These are phyloP conservation scores for Agrochola lota DNA, from an alignment of 2,888 invertebrate species.

Conservation along the genomic window DNA sequence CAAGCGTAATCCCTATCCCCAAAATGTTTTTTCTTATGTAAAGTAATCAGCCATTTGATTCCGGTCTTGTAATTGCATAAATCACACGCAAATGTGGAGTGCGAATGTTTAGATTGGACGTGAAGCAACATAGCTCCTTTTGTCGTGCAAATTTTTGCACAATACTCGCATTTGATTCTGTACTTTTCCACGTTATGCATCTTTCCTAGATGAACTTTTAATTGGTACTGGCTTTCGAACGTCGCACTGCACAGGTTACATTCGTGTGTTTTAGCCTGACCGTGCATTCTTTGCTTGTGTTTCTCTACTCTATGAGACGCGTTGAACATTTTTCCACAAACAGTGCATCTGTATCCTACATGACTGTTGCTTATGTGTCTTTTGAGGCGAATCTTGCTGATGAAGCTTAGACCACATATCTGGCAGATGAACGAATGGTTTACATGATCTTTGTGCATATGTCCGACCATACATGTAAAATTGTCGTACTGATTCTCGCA, in stretches of 20 bases:
- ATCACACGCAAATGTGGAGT: slow-evolving; percentile 78
- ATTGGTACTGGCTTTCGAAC: slow-evolving; percentile 77
- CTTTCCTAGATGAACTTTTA: slow-evolving; percentile 84
- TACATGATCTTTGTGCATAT: slow-evolving; percentile 83
- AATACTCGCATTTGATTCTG: slow-evolving; percentile 80
- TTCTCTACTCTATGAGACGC: slow-evolving; percentile 74
- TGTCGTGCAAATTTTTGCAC: slow-evolving; percentile 84
- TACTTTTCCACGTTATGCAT: slow-evolving; percentile 84
- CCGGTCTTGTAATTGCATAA: slow-evolving; percentile 81
- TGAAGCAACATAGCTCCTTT: slow-evolving; percentile 90
- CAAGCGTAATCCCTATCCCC: slow-evolving; percentile 88
- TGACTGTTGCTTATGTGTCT: slow-evolving; percentile 79
- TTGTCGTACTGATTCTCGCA: slow-evolving; percentile 79
- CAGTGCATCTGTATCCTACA: slow-evolving; percentile 73
- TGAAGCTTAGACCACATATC: slow-evolving; percentile 80
- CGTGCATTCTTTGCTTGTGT: slow-evolving; percentile 80
- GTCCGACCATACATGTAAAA: slow-evolving; percentile 76
- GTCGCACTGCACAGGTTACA: slow-evolving; percentile 77
- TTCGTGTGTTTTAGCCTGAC: slow-evolving; percentile 69
- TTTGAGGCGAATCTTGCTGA: slow-evolving; percentile 76
- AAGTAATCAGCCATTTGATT: slow-evolving; percentile 80
- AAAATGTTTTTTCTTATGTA: slow-evolving; percentile 88
- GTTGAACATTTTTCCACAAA: slow-evolving; percentile 86
- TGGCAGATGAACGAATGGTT: slow-evolving; percentile 80
- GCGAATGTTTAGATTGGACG: slow-evolving; percentile 87